Percentiles rank a stretch among this genome's conserved stretches.
Evolutionary conservation across 2,113 vertebrate species (phyloP).

Genomic region (Apteryx mantelli): DNA sequence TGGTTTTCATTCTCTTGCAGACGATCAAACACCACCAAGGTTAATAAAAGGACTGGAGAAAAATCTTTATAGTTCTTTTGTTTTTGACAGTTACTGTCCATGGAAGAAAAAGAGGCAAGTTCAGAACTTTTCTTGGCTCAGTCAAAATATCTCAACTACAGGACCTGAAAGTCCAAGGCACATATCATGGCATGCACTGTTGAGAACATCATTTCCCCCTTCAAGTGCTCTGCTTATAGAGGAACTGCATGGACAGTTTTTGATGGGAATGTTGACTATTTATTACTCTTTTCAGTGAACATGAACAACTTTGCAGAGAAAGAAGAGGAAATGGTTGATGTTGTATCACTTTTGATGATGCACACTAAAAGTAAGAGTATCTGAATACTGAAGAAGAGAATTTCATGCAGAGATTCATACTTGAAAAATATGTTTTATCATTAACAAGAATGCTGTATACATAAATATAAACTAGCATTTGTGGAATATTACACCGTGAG

Average conservation of each 20-base stretch:
- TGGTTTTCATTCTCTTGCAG: slow-evolving; percentile 47
- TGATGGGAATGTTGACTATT: not conserved
- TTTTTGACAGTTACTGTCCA: slow-evolving; percentile 1
- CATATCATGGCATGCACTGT: slow-evolving; percentile 38
- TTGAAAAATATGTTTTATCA: slow-evolving; percentile 72
- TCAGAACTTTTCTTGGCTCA: slow-evolving; percentile 18
- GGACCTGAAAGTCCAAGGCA: slow-evolving; percentile 33
- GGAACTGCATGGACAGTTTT: slow-evolving; percentile 2
- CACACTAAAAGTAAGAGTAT: slow-evolving; percentile 49
- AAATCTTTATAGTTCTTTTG: slow-evolving; percentile 1
- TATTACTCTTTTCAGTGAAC: slow-evolving; percentile 5
- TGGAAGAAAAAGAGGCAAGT: not conserved
- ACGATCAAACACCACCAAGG: not conserved
- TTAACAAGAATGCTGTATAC: slow-evolving; percentile 36
- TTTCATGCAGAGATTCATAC: slow-evolving; percentile 68
- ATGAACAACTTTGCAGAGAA: slow-evolving; percentile 17
- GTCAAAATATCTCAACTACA: slow-evolving; percentile 20
- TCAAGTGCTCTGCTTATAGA: slow-evolving; percentile 49
- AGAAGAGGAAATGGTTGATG: slow-evolving; percentile 57
- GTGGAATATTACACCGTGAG: slow-evolving; percentile 14
- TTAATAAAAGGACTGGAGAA: slow-evolving; percentile 2
- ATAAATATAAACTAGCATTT: slow-evolving; percentile 36
- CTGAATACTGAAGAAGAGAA: slow-evolving; percentile 55
- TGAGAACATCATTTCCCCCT: slow-evolving; percentile 52
- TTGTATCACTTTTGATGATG: slow-evolving; percentile 62